A percentile compares a stretch with the other conserved stretches of the same genome.
Conservation (phyloP, 2,113 vertebrate genomes). For the Neogobius melanostomus region DNA sequence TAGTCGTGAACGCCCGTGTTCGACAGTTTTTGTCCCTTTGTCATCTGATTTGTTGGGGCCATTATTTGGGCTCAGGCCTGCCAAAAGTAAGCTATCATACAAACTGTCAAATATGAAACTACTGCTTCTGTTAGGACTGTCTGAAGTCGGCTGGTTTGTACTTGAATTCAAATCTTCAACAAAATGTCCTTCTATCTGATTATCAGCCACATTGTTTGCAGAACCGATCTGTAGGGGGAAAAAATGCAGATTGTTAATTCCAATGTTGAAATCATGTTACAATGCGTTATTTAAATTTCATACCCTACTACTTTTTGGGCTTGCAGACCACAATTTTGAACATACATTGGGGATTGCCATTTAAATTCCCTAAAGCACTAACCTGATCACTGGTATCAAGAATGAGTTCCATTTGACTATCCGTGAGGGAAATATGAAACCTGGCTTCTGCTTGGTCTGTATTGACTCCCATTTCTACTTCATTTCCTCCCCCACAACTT, state of each 20-base stretch:
- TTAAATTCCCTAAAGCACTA: conserved; percentile 15
- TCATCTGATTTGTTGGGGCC: conserved; percentile 27
- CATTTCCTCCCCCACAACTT: neutral
- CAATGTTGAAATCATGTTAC: neutral
- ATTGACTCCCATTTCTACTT: conserved; percentile 11
- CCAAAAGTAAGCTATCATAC: conserved; percentile 74
- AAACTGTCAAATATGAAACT: conserved; percentile 93
- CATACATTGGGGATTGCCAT: too few relatives aligned
- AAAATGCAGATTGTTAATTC: neutral
- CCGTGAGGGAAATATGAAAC: conserved; percentile 85
- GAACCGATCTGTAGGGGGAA: conserved; percentile 44
- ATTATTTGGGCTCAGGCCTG: conserved; percentile 42
- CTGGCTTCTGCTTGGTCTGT: conserved; percentile 30
- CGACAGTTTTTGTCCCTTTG: conserved; percentile 55
- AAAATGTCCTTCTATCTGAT: conserved; percentile 17
- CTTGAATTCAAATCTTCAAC: neutral
- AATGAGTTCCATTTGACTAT: conserved; percentile 89
- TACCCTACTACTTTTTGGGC: neutral
- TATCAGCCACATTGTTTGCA: conserved; percentile 1
- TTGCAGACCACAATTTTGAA: too few relatives aligned
- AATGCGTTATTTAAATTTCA: neutral
- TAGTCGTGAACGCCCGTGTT: conserved; percentile 9
- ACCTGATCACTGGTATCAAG: conserved; percentile 83
- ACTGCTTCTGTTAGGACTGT: conserved; percentile 85
- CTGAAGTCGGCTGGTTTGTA: conserved; percentile 51